These are phyloP conservation scores for Dolichomitus sp. DNA, from an alignment of 2,888 invertebrate species.

Conservation along the genomic window DNA sequence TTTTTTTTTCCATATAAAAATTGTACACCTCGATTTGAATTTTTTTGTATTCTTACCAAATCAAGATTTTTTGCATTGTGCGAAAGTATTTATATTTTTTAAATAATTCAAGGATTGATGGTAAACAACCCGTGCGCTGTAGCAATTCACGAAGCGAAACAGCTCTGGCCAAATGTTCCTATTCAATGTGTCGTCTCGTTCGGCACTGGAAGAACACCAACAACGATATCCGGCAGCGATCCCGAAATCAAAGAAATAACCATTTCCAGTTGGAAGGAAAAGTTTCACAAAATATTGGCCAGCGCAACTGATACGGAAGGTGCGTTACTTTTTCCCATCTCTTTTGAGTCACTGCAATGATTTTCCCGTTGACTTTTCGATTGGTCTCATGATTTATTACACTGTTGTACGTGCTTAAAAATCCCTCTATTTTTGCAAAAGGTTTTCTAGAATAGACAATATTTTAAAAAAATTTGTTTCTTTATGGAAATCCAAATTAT, in stretches of 20 bases:
- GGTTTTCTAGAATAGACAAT: too few species aligned
- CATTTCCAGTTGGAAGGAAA: slow-evolving; percentile 91
- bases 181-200: slow-evolving; percentile 94
- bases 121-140: slow-evolving; percentile 96
- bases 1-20: too few species aligned
- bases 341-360: neutral
- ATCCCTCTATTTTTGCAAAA: too few species aligned
- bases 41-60: too few species aligned
- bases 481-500: too few species aligned
- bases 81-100: slow-evolving; percentile 34
- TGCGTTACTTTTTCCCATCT: slow-evolving; percentile 77
- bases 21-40: too few species aligned
- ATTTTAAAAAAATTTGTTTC: too few species aligned
- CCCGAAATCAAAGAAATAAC: slow-evolving; percentile 79
- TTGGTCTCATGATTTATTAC: too few species aligned
- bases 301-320: slow-evolving; percentile 96
- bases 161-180: slow-evolving; percentile 92
- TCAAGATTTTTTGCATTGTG: neutral
- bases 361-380: neutral
- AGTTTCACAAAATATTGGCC: slow-evolving; percentile 93
- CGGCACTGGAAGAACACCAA: slow-evolving; percentile 91
- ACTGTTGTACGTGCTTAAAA: too few species aligned
- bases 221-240: slow-evolving; percentile 74
- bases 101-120: slow-evolving; percentile 89
- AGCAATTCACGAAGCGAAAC: slow-evolving; percentile 94